These are phyloP conservation scores for Megamerina dolium DNA, from an alignment of 2,888 invertebrate genomes.

Conservation along the genomic window DNA sequence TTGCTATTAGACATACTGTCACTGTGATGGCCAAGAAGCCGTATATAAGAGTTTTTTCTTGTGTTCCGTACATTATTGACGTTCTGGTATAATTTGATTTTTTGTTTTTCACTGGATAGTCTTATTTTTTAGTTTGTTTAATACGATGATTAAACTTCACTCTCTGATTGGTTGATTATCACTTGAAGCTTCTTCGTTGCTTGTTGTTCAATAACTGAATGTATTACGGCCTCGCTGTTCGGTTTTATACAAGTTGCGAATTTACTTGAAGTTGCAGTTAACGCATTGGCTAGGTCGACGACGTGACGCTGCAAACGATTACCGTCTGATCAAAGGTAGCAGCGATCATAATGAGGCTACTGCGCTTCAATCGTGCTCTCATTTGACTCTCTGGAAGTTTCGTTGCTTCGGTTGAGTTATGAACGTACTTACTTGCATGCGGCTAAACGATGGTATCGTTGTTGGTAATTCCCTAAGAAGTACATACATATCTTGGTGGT, in stretches of 20 bases:
- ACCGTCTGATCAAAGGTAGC: not conserved
- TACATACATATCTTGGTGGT: too few species aligned
- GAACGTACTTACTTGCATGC: too few species aligned
- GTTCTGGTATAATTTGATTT: not conserved
- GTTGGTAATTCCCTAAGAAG: too few species aligned
- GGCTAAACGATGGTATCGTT: too few species aligned
- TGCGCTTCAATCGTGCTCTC: too few species aligned
- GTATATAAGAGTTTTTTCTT: slow-evolving; percentile 18
- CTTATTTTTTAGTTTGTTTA: not conserved
- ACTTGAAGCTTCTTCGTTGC: slow-evolving; percentile 4
- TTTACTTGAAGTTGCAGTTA: slow-evolving; percentile 1
- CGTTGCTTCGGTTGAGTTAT: too few species aligned
- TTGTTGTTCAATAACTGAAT: slow-evolving; percentile 27
- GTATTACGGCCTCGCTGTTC: slow-evolving; percentile 25
- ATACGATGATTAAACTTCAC: too few species aligned
- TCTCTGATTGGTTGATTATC: too few species aligned
- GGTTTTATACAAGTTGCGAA: slow-evolving; percentile 32
- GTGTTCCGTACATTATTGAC: slow-evolving; percentile 16
- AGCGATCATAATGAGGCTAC: too few species aligned
- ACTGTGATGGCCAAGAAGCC: not conserved
- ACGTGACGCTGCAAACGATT: slow-evolving; percentile 1
- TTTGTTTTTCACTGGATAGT: not conserved
- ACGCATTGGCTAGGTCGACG: slow-evolving; percentile 6
- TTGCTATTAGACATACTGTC: slow-evolving; percentile 4
- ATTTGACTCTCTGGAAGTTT: not conserved